Conservation (phyloP, 2,888 invertebrate species). For the Pasiphila rectangulata region DNA sequence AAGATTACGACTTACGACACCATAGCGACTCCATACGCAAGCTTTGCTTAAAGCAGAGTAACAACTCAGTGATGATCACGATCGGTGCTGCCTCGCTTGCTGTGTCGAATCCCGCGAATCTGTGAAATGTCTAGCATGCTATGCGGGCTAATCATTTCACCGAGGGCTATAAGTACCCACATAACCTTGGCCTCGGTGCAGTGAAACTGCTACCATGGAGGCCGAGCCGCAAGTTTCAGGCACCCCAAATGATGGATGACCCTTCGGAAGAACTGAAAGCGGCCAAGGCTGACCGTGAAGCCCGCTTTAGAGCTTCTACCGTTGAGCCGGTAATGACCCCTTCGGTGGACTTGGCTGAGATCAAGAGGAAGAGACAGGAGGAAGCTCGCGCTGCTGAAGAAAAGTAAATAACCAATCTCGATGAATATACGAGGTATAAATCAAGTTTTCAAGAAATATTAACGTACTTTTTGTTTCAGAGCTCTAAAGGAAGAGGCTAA, state of each 20-base stretch:
- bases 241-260: conserved; percentile 80
- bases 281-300: conserved; percentile 82
- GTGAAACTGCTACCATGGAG: conserved; percentile 84
- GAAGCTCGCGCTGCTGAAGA: conserved; percentile 83
- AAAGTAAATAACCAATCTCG: conserved; percentile 60
- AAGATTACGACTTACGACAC: conserved; percentile 42
- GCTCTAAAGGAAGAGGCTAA: conserved; percentile 77
- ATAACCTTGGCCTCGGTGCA: conserved; percentile 72
- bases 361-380: conserved; percentile 81
- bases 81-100: conserved; percentile 56
- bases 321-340: conserved; percentile 69
- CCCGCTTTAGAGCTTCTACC: conserved; percentile 80
- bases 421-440: background rate
- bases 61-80: conserved; percentile 57
- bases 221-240: conserved; percentile 85
- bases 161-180: conserved; percentile 51
- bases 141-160: conserved; percentile 44
- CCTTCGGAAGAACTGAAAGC: conserved; percentile 82
- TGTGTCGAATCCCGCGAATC: conserved; percentile 42
- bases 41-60: conserved; percentile 62
- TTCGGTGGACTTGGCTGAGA: conserved; percentile 77
- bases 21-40: conserved; percentile 50
- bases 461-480: conserved; percentile 46
- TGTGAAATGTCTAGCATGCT: conserved; percentile 32
- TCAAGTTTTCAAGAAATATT: background rate